Evolutionary conservation across 2,113 vertebrate genomes (phyloP), one percentile per base, ranked within the genome.

Genomic region (Dermatemys mawii): DNA sequence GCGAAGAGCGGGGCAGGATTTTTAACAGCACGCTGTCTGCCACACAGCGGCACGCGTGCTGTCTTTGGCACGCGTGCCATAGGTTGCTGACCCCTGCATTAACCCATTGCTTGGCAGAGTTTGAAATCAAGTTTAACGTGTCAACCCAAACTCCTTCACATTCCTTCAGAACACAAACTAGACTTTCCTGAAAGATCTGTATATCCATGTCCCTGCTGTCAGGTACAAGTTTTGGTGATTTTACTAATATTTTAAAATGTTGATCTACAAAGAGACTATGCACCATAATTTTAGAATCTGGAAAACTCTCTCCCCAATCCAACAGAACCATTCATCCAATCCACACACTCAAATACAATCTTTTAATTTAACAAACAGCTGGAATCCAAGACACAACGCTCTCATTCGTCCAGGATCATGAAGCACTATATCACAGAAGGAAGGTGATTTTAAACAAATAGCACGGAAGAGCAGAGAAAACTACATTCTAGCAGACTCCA

Each of bases 321-420:
- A 70, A 8, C 9, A n/a, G 10, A 38, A 29, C 57, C 29, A 60
- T 60, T 60, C 19, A 80, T 19, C 79, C 0, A 0, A 80, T 29
- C 19, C 46, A 1, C 92, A 92, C 35, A 81, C 75, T 24, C 78
- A 86, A 57, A 92, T 92, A 8, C 4, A 29, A 93, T 4, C n/a
- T 89, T 35, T 49, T 84, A n/a, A 79, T 83, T 89, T 90, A 94
- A 85, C 5, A 67, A 90, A 95, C 51, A 49, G 90, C 75, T 51
- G 27, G 35, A 63, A 26, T 54, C 24, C 6, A 94, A 67, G 84
- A 83, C 1, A 0, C 5, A 67, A n/a, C 91, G 44, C 21, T 94
- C 82, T 84, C 49, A 91, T 75, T 87, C 46, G 50, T 55, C 67
- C 19, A 92, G 27, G 6, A 93, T 32, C 11, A 38, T 5, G 0